Conservation (phyloP, 1,140 invertebrate genomes). For the Formica exsecta region DNA sequence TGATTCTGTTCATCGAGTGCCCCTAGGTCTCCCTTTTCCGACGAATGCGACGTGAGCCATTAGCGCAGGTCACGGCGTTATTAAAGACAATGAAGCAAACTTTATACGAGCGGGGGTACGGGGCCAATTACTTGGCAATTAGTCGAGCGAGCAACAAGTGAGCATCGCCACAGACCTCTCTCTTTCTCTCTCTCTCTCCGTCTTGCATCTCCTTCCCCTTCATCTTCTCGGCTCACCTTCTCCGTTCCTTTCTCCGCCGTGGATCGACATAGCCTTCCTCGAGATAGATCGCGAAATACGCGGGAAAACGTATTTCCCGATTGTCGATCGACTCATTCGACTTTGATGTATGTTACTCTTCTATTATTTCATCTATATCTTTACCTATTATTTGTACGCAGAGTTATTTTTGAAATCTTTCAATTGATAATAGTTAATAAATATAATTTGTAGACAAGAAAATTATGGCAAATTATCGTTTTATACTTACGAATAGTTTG, state of each 20-base stretch:
- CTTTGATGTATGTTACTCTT: neutral
- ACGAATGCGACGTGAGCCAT: conserved; percentile 82
- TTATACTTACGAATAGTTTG: neutral
- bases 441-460: neutral
- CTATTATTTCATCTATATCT: neutral
- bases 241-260: conserved; percentile 59
- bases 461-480: neutral
- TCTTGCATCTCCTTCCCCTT: conserved; percentile 58
- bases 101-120: conserved; percentile 82
- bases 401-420: neutral
- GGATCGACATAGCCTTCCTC: conserved; percentile 66
- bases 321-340: conserved; percentile 53
- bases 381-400: neutral
- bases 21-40: conserved; percentile 35
- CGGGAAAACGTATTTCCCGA: conserved; percentile 28
- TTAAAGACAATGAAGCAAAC: conserved; percentile 87
- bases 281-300: conserved; percentile 65
- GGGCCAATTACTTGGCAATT: conserved; percentile 87
- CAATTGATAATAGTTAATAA: neutral
- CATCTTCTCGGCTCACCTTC: conserved; percentile 59
- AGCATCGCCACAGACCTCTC: conserved; percentile 82
- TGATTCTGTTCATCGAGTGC: conserved; percentile 65
- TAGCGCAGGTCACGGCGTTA: conserved; percentile 85
- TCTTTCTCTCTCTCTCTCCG: conserved; percentile 65
- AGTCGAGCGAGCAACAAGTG: conserved; percentile 86